Base-by-base conservation (phyloP, 2,888 invertebrate genomes). In the Nycteola revayana region DNA sequence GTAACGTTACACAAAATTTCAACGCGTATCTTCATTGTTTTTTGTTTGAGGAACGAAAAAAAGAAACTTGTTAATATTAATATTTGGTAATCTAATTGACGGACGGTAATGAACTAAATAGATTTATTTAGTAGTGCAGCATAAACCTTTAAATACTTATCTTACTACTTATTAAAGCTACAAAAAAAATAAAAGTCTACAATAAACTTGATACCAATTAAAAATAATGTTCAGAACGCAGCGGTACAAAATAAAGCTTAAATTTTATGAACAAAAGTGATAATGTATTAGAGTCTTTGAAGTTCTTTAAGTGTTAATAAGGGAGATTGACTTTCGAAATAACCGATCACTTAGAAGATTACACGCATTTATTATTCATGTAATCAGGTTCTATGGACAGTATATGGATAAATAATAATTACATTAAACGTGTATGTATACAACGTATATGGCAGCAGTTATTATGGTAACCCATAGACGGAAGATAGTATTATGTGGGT, bases 291-390 rank as follows among this genome's bases (percentile, higher is more conserved):
- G 56, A 66, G 62, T 38, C 21, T 28, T 34, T 37, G 36, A 55
- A 60, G 53, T 55, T 46, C 49, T 45, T 57, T 45, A 57, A 41
- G 60, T 54, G 53, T 46, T 56, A 56, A 62, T 58, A 52, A 51
- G n/a, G n/a, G 42, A 58, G 63, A 53, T 32, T 10, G 36, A 54
- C 64, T 72, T 70, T 75, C 65, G 69, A 67, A 65, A 65, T 46
- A 47, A 42, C 51, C 25, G 34, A 40, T 43, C 35, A 29, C 22
- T n/a, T n/a, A 34, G 9, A 32, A 9, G 17, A 36, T 28, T 31
- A 17, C 3, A 22, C 20, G 20, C 20, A 18, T 28, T n/a, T n/a
- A n/a, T n/a, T n/a, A n/a, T n/a, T n/a, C n/a, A n/a, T 10, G 10
- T 24, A 22, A 28, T 29, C 20, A 26, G 28, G 10, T 27, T 33